A percentile compares a stretch with the other conserved stretches of the same genome.
Evolutionary conservation across 2,888 invertebrate species (phyloP).

Genomic region (Ectemnius cavifrons): DNA sequence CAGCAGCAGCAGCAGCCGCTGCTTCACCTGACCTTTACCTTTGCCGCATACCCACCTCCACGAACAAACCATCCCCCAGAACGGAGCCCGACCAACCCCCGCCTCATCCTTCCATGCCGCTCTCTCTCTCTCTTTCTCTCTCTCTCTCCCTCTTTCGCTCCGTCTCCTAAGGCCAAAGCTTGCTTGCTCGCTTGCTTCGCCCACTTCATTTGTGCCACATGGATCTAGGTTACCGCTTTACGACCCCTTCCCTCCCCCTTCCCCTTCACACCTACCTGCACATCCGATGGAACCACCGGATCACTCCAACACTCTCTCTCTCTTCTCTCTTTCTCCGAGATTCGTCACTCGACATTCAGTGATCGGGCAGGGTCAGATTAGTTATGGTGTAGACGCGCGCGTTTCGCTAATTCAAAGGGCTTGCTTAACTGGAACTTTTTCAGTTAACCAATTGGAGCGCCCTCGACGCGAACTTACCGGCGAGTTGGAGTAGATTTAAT

Average conservation of each 20-base stretch:
- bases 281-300: no score
- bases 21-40: slow-evolving; percentile 70
- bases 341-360: no score
- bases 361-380: no score
- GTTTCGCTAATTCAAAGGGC: no score
- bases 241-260: background rate
- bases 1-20: background rate
- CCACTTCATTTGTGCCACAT: slow-evolving; percentile 46
- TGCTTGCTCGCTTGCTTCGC: slow-evolving; percentile 16
- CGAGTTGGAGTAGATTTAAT: no score
- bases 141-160: slow-evolving; percentile 21
- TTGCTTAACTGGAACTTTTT: no score
- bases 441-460: no score
- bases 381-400: no score
- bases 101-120: background rate
- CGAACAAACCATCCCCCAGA: slow-evolving; percentile 15
- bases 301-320: background rate
- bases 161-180: slow-evolving; percentile 33
- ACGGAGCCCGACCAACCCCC: slow-evolving; percentile 8
- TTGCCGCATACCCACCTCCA: slow-evolving; percentile 58
- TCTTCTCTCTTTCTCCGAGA: background rate
- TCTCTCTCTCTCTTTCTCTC: background rate
- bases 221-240: slow-evolving; percentile 61
- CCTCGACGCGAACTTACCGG: no score
- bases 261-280: no score